These are phyloP conservation scores for Acanthurus tractus DNA, from an alignment of 2,797 vertebrate genomes.

Conservation along the genomic window DNA sequence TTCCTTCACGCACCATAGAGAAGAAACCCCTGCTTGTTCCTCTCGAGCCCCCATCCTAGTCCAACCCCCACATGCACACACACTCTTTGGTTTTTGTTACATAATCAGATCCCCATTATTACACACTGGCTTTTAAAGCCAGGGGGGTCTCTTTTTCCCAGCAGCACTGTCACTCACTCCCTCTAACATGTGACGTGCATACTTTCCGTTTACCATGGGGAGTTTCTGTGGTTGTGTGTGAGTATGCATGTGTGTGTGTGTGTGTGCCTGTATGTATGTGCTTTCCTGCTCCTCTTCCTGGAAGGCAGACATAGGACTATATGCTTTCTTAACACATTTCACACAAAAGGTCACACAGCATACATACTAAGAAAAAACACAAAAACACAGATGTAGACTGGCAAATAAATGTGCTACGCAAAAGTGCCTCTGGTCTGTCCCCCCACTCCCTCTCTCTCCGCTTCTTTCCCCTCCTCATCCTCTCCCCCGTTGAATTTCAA, in stretches of 20 bases:
- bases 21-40: constrained; percentile 67
- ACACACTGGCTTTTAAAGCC: constrained; percentile 52
- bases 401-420: constrained; percentile 16
- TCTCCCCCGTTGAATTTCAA: constrained; percentile 8
- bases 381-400: background rate
- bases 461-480: background rate
- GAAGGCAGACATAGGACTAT: constrained; percentile 9
- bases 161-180: constrained; percentile 30
- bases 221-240: background rate
- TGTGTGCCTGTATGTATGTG: background rate
- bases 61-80: constrained; percentile 11
- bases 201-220: background rate
- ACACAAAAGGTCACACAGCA: constrained; percentile 8
- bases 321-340: constrained; percentile 1
- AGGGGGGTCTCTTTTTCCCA: constrained; percentile 55
- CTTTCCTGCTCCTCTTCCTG: background rate
- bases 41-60: constrained; percentile 9
- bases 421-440: background rate
- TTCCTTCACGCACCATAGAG: constrained; percentile 65
- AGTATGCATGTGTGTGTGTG: background rate
- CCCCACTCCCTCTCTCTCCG: background rate
- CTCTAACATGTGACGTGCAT: constrained; percentile 27
- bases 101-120: constrained; percentile 67
- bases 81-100: constrained; percentile 47
- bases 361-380: background rate